Conservation (phyloP, 2,113 vertebrate genomes). For the Syrrhaptes paradoxus region DNA sequence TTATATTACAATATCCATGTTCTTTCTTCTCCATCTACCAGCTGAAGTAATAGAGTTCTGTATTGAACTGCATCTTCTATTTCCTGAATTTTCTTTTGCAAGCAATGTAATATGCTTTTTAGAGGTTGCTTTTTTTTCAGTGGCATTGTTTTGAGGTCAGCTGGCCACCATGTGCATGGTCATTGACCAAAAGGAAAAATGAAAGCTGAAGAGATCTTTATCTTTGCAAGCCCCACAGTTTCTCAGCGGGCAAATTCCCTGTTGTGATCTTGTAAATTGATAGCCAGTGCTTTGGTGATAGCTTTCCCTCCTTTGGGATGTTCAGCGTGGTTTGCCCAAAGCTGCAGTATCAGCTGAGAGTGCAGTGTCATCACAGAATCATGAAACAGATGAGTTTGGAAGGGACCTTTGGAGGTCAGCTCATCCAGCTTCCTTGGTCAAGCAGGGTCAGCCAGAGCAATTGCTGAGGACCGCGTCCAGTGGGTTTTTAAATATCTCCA, state of each 20-base stretch:
- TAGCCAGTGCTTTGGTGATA: not conserved
- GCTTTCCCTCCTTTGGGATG: not conserved
- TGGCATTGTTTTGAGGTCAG: not conserved
- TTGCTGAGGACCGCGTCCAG: not conserved
- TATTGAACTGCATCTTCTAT: not conserved
- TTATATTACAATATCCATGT: not conserved
- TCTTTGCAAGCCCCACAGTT: not conserved
- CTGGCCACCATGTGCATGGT: not conserved
- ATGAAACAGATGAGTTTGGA: not conserved
- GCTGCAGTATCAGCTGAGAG: not conserved
- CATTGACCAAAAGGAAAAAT: not conserved
- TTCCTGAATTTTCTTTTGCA: not conserved
- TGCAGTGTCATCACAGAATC: not conserved
- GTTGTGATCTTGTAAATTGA: not conserved
- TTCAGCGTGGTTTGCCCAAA: not conserved
- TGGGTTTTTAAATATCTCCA: not conserved
- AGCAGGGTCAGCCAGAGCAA: not conserved
- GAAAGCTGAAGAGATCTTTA: not conserved
- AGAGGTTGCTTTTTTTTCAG: not conserved
- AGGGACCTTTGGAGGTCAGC: not conserved
- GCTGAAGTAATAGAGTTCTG: not conserved
- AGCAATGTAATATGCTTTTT: not conserved
- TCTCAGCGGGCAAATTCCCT: not conserved
- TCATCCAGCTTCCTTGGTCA: not conserved
- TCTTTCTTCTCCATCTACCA: not conserved